Conservation (phyloP, 2,797 vertebrate genomes). For the Spinibarbus caldwelli region DNA sequence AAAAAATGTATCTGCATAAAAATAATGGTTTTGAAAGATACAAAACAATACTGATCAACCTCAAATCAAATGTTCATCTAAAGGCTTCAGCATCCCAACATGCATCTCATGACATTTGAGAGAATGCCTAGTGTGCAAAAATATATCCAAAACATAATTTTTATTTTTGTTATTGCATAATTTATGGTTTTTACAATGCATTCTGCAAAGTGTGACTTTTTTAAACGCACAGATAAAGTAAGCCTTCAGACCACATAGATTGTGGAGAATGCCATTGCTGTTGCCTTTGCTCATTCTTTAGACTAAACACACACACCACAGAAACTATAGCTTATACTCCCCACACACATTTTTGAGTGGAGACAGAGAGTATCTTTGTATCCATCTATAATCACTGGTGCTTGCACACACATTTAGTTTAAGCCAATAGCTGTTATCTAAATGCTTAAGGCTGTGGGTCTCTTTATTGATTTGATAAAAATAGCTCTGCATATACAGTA, state of each 20-base stretch:
- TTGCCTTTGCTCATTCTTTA: slow-evolving; percentile 12
- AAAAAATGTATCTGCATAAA: neutral
- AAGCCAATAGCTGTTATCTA: slow-evolving; percentile 22
- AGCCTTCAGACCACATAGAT: neutral
- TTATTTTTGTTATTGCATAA: neutral
- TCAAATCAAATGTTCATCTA: neutral
- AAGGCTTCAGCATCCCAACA: neutral
- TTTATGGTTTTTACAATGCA: neutral
- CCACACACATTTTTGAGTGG: neutral
- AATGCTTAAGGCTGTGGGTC: slow-evolving; percentile 4
- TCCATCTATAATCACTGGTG: slow-evolving; percentile 9
- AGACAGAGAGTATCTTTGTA: slow-evolving; percentile 5
- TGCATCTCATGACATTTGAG: neutral
- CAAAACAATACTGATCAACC: neutral
- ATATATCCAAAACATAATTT: neutral
- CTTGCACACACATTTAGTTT: neutral
- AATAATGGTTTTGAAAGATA: too few species aligned
- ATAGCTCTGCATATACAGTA: slow-evolving; percentile 9
- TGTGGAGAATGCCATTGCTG: slow-evolving; percentile 18
- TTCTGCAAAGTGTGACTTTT: neutral
- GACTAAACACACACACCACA: neutral
- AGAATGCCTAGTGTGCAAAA: neutral
- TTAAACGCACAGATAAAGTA: neutral
- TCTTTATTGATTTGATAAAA: slow-evolving; percentile 36
- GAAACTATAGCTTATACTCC: slow-evolving; percentile 1